Conservation (phyloP, 2,113 vertebrate genomes). For the Cephalopterus ornatus region DNA sequence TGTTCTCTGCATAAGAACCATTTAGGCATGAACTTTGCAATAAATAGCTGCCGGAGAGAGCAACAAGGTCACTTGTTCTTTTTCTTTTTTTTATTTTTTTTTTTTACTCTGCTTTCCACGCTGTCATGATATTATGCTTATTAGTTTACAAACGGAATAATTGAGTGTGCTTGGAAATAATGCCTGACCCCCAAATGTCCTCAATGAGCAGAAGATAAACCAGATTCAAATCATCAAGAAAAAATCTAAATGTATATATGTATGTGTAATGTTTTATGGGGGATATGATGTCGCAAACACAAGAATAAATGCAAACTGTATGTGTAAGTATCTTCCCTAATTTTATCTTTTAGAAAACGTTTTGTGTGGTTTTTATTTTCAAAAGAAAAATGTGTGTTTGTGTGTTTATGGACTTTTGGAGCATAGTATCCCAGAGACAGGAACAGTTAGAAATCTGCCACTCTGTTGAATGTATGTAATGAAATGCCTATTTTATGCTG, state of each 20-base stretch:
- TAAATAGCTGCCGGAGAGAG: constrained; percentile 85
- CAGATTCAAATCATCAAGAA: constrained; percentile 50
- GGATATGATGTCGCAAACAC: constrained; percentile 57
- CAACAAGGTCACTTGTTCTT: constrained; percentile 69
- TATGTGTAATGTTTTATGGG: neutral
- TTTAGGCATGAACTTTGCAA: constrained; percentile 92
- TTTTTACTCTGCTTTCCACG: neutral
- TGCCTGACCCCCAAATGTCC: constrained; percentile 49
- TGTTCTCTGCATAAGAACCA: constrained; percentile 84
- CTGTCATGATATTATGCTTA: constrained; percentile 43
- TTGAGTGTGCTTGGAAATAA: constrained; percentile 42
- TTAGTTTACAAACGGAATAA: constrained; percentile 63
- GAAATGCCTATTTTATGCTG: constrained; percentile 34
- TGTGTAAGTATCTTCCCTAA: constrained; percentile 78
- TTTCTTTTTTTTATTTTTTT: constrained; percentile 7
- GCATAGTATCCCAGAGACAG: neutral
- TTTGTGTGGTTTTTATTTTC: constrained; percentile 43
- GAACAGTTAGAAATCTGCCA: constrained; percentile 25
- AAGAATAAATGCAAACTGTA: constrained; percentile 69
- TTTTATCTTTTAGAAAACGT: constrained; percentile 25
- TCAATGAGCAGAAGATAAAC: constrained; percentile 70
- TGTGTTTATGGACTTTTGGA: constrained; percentile 36
- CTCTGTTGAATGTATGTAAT: constrained; percentile 31
- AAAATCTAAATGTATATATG: neutral
- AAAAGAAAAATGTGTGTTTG: neutral